Percentiles rank a stretch among this genome's conserved stretches.
Conservation (phyloP, 2,888 invertebrate genomes). For the Rhimphoctona megacephalus region DNA sequence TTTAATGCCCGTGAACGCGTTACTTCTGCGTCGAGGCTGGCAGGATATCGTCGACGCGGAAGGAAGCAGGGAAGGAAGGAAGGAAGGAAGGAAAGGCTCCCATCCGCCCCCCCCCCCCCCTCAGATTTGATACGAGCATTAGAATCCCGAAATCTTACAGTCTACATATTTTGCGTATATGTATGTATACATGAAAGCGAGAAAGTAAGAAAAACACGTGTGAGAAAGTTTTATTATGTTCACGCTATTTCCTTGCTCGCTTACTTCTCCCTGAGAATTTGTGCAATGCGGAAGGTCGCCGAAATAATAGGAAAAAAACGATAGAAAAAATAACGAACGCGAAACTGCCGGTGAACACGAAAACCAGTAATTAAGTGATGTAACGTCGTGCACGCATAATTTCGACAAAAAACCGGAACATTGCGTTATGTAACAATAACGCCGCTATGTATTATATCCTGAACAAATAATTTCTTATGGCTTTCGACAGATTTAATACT, state of each 20-base stretch:
- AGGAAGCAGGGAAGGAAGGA: conserved; percentile 66
- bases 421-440: background rate
- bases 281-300: too few species aligned
- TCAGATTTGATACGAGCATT: conserved; percentile 5
- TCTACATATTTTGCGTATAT: background rate
- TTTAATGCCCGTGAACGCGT: conserved; percentile 51
- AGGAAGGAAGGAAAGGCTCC: conserved; percentile 64
- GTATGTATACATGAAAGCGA: background rate
- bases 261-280: conserved; percentile 2
- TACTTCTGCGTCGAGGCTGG: conserved; percentile 63
- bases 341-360: conserved; percentile 14
- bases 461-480: background rate
- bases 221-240: conserved; percentile 49
- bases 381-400: background rate
- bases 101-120: conserved; percentile 25
- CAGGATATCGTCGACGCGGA: conserved; percentile 42
- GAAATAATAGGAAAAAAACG: background rate
- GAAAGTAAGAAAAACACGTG: conserved; percentile 34
- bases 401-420: conserved; percentile 1
- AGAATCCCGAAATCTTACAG: conserved; percentile 26
- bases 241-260: conserved; percentile 10
- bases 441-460: background rate
- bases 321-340: conserved; percentile 5
- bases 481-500: background rate
- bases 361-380: conserved; percentile 18